phyloP scores from a whole-genome alignment of 2,888 invertebrate species.

The Himalopsyche japonica region DNA sequence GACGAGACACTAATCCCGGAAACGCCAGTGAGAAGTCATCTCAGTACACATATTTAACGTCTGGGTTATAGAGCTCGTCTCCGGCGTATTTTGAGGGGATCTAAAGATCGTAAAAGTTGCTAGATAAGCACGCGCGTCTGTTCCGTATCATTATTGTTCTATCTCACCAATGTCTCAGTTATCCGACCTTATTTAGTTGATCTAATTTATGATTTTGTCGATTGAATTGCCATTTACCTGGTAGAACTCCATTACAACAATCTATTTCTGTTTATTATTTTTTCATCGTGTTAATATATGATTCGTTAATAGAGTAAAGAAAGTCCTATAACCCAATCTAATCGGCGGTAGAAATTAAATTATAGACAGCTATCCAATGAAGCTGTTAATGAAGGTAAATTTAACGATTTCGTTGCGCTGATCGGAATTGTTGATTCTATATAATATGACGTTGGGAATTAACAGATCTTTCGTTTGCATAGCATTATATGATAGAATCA shows the following conservation, averaged over 20 bases:
- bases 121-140: not conserved
- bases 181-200: conserved; percentile 5
- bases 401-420: not conserved
- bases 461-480: not conserved
- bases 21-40: not conserved
- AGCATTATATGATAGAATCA: not conserved
- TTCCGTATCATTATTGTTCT: not conserved
- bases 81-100: not conserved
- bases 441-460: not conserved
- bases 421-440: not conserved
- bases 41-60: not conserved
- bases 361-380: not conserved
- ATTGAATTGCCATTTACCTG: too few relatives aligned
- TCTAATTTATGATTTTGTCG: conserved; percentile 1
- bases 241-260: too few relatives aligned
- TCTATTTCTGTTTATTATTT: too few relatives aligned
- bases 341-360: not conserved
- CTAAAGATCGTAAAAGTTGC: not conserved
- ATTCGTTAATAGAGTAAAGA: not conserved
- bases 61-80: not conserved
- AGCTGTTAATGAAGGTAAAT: not conserved
- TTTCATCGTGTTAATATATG: too few relatives aligned
- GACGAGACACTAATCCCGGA: not conserved
- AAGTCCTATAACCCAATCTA: not conserved
- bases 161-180: not conserved